Percentiles rank a stretch among this genome's conserved stretches.
Conservation (phyloP, 2,113 vertebrate genomes). For the Telmatochromis sp. region DNA sequence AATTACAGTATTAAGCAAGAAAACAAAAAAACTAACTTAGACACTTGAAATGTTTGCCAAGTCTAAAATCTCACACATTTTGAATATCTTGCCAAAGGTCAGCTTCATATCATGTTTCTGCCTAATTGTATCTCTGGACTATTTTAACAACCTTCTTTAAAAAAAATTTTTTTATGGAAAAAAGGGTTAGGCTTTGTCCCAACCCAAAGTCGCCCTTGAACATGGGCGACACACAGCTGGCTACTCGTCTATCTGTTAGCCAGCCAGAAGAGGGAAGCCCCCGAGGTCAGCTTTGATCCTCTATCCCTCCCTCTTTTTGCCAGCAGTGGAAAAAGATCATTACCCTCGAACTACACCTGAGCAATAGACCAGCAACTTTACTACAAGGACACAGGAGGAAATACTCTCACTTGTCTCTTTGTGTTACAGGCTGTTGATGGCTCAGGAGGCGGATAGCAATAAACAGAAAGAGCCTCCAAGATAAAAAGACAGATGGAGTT, state of each 20-base stretch:
- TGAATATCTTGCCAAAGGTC: neutral
- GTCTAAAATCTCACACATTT: neutral
- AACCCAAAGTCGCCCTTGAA: neutral
- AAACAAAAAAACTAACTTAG: neutral
- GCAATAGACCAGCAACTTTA: neutral
- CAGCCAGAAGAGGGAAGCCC: neutral
- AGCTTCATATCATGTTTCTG: neutral
- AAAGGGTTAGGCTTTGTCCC: neutral
- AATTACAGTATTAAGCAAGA: neutral
- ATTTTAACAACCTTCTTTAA: neutral
- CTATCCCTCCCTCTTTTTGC: neutral
- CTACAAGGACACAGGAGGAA: neutral
- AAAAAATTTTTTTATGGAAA: neutral
- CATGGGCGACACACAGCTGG: neutral
- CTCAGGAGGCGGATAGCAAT: neutral
- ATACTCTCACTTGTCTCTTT: neutral
- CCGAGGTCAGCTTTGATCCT: conserved; percentile 25
- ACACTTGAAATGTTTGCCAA: neutral
- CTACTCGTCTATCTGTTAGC: neutral
- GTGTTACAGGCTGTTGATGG: neutral
- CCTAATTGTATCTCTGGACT: neutral
- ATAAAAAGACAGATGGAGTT: neutral
- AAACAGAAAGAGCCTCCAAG: neutral
- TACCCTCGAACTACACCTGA: neutral
- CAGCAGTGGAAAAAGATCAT: neutral